Evolutionary conservation across 2,113 vertebrate genomes (phyloP).

Genomic region (Brachypodius melanocephalos): DNA sequence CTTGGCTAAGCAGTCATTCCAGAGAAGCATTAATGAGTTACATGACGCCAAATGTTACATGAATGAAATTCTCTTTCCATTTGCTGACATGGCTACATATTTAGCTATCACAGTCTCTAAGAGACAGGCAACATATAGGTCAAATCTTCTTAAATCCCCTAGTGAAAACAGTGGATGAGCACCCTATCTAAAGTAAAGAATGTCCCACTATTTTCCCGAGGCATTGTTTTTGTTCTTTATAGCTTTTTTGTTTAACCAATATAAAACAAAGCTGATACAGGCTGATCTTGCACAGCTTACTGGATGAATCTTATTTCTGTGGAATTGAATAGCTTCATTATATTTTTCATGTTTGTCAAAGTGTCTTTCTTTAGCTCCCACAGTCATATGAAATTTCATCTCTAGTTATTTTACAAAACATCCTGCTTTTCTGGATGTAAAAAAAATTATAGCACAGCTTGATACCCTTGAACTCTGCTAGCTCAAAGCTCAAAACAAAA

Average conservation of each 20-base stretch:
- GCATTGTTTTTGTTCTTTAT: background rate
- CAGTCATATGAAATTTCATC: background rate
- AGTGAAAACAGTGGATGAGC: background rate
- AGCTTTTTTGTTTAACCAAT: background rate
- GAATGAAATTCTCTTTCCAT: background rate
- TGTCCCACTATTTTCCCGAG: background rate
- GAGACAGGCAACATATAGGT: background rate
- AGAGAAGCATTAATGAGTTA: background rate
- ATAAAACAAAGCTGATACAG: background rate
- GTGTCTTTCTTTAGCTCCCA: background rate
- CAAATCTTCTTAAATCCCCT: background rate
- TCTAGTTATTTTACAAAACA: constrained; percentile 14
- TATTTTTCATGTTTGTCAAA: background rate
- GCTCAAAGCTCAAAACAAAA: background rate
- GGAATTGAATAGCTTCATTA: background rate
- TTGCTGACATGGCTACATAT: background rate
- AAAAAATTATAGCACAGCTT: background rate
- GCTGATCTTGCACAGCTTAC: background rate
- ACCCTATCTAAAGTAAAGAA: background rate
- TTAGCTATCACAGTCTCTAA: background rate
- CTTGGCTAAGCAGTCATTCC: background rate
- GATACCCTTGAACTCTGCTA: background rate
- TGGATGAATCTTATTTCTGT: background rate
- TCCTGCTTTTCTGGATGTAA: background rate
- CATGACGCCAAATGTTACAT: background rate